Percentiles rank a stretch among this genome's conserved stretches.
phyloP scores from a whole-genome alignment of 1,140 invertebrate species.

The Orius insidiosus region DNA sequence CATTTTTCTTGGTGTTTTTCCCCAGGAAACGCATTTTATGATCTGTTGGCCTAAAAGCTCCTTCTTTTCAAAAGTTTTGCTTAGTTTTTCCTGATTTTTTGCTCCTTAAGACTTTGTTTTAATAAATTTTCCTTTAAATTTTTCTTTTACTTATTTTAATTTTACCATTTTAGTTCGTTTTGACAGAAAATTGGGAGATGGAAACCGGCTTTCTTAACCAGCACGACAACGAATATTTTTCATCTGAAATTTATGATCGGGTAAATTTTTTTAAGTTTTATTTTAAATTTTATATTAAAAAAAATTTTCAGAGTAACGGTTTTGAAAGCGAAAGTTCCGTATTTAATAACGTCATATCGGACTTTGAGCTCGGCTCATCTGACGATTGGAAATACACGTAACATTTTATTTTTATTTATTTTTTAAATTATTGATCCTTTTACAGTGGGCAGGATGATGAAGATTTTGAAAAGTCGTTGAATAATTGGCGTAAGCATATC shows the following conservation, averaged over 20 bases:
- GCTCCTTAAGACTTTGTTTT: too few relatives aligned
- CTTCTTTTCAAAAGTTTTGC: too few relatives aligned
- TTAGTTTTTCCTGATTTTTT: too few relatives aligned
- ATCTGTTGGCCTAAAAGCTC: too few relatives aligned
- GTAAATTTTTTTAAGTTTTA: neutral
- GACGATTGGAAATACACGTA: neutral
- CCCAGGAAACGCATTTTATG: too few relatives aligned
- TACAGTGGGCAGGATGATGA: conserved; percentile 6
- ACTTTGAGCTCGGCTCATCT: neutral
- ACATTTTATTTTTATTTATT: conserved; percentile 2
- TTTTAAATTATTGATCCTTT: neutral
- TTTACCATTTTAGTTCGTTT: too few relatives aligned
- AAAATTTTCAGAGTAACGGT: conserved; percentile 3
- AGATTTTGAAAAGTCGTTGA: conserved; percentile 10
- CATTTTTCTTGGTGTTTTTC: too few relatives aligned
- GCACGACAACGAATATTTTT: conserved; percentile 16
- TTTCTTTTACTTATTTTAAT: too few relatives aligned
- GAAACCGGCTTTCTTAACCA: conserved; percentile 16
- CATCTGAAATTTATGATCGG: conserved; percentile 8
- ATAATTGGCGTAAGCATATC: conserved; percentile 14
- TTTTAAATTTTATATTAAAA: neutral
- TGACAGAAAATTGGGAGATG: conserved; percentile 1
- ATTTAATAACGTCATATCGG: neutral
- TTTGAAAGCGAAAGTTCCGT: conserved; percentile 9
- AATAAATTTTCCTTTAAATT: too few relatives aligned